A percentile compares a stretch with the other conserved stretches of the same genome.
Evolutionary conservation across 1,140 invertebrate species (phyloP).

Genomic region (Scylla paramamosain): DNA sequence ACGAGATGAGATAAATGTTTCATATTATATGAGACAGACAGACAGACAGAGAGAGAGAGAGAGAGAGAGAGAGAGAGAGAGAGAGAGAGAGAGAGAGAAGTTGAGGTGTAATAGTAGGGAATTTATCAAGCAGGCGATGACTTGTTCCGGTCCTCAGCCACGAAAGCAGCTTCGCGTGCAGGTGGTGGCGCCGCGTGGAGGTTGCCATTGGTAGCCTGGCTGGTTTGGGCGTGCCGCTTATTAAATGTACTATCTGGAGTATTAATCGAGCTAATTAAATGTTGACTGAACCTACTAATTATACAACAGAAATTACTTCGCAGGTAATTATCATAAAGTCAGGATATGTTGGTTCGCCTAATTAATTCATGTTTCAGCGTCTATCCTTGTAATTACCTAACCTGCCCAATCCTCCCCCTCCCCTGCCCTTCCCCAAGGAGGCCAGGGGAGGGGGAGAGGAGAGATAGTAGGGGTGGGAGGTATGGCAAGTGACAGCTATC

Average conservation of each 20-base stretch:
- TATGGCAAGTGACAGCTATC: neutral
- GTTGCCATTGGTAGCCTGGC: no score
- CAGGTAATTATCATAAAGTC: slow-evolving; percentile 6
- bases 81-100: no score
- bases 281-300: slow-evolving; percentile 6
- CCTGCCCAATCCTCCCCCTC: neutral
- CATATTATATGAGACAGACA: no score
- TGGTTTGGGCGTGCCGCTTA: neutral
- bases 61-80: no score
- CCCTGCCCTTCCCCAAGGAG: no score
- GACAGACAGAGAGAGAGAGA: no score
- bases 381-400: neutral
- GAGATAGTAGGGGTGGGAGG: neutral
- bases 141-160: no score
- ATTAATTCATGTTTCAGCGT: neutral
- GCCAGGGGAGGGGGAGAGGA: neutral
- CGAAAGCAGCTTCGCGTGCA: no score
- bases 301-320: neutral
- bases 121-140: no score
- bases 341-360: neutral
- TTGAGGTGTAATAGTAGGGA: no score
- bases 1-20: no score
- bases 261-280: slow-evolving; percentile 8
- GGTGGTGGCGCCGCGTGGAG: no score
- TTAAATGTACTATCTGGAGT: neutral